Evolutionary conservation across 30 jellyfish, hydroid and myxozoan species (phyloP).

Genomic region (Mastigias papua): DNA sequence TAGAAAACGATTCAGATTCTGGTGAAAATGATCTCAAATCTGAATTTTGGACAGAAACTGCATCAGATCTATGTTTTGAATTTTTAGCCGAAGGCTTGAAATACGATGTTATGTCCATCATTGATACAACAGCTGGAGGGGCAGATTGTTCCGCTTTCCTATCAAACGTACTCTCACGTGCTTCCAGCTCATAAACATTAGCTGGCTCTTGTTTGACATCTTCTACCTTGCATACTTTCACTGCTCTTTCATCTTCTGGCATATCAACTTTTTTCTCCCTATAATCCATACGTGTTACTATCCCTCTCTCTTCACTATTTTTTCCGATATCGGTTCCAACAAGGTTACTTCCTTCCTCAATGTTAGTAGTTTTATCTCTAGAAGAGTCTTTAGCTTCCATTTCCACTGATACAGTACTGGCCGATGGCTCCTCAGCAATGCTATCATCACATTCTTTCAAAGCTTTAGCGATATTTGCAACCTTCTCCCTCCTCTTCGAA

Average conservation of each 20-base stretch:
- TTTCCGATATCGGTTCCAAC: no score
- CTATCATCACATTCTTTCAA: neutral
- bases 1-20: neutral
- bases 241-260: no score
- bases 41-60: neutral
- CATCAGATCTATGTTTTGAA: no score
- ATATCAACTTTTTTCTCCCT: no score
- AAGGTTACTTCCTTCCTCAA: neutral
- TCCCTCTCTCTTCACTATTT: no score
- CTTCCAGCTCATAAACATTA: no score
- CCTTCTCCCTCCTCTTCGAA: neutral
- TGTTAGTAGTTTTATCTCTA: neutral
- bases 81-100: neutral
- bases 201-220: no score
- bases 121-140: neutral
- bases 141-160: neutral
- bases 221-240: no score
- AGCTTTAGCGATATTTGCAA: neutral
- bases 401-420: neutral
- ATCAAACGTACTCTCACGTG: no score
- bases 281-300: no score
- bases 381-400: neutral
- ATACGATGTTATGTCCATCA: neutral
- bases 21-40: neutral
- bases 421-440: neutral